Percentiles rank a stretch among this genome's conserved stretches.
These are phyloP conservation scores for Nesospiza acunhae DNA, from an alignment of 2,113 vertebrate species.

Conservation along the genomic window DNA sequence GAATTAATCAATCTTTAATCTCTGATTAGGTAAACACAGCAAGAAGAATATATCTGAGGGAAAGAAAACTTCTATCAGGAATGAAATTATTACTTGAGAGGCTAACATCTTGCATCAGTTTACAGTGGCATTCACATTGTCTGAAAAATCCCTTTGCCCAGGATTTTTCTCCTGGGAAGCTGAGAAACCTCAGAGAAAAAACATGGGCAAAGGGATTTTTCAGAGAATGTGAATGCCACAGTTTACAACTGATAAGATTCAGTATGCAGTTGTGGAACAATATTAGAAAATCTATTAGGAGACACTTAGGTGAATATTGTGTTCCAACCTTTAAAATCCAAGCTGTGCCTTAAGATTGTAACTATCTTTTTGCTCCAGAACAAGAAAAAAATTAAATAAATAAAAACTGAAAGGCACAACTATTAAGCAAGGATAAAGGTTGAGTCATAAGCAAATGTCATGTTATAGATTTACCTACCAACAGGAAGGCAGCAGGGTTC, in stretches of 20 bases:
- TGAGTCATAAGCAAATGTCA: conserved; percentile 81
- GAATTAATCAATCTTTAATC: neutral
- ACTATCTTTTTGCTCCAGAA: conserved; percentile 70
- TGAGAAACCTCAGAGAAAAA: no score
- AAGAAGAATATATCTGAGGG: conserved; percentile 6
- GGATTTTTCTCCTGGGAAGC: no score
- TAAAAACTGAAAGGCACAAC: conserved; percentile 61
- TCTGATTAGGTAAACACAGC: neutral
- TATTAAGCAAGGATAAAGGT: conserved; percentile 80
- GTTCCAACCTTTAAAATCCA: conserved; percentile 70
- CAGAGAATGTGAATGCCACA: neutral
- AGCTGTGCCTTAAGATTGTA: conserved; percentile 64
- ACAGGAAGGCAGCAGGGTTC: conserved; percentile 79
- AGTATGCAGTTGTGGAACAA: conserved; percentile 10
- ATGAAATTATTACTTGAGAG: conserved; percentile 35
- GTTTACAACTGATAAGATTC: conserved; percentile 27
- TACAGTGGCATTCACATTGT: neutral
- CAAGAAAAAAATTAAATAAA: neutral
- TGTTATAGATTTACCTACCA: conserved; percentile 84
- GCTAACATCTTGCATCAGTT: conserved; percentile 26
- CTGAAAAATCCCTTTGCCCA: no score
- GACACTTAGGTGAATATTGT: conserved; percentile 59
- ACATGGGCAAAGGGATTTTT: no score
- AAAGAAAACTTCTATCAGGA: conserved; percentile 27
- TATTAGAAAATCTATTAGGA: conserved; percentile 53